These are phyloP conservation scores for Drosophila subpulchrella DNA, from an alignment of 1,140 invertebrate genomes.

Conservation along the genomic window DNA sequence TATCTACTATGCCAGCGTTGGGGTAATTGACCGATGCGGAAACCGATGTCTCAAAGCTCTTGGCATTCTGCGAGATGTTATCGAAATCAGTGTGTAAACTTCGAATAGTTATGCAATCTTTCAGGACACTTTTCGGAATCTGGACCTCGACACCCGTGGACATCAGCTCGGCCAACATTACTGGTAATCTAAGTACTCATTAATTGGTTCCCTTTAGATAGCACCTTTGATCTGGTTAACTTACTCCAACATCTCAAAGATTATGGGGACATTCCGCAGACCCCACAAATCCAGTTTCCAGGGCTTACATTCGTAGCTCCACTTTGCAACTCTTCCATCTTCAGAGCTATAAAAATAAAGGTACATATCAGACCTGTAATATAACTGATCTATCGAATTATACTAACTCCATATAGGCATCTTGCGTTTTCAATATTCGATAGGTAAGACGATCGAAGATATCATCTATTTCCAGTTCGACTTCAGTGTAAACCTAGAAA, in stretches of 20 bases:
- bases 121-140: constrained; percentile 56
- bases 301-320: constrained; percentile 32
- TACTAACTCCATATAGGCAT: constrained; percentile 69
- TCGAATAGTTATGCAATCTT: constrained; percentile 65
- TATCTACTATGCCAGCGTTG: constrained; percentile 58
- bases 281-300: constrained; percentile 73
- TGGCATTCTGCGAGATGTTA: constrained; percentile 60
- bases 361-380: not conserved
- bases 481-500: constrained; percentile 38
- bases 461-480: constrained; percentile 44
- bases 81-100: constrained; percentile 67
- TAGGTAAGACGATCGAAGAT: constrained; percentile 67
- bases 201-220: accelerated
- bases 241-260: constrained; percentile 63
- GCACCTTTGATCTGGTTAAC: not conserved
- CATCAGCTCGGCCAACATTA: constrained; percentile 50
- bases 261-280: constrained; percentile 63
- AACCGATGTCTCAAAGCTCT: constrained; percentile 49
- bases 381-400: no score
- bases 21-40: constrained; percentile 14
- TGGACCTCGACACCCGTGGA: constrained; percentile 31
- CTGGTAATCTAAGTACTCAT: constrained; percentile 32
- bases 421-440: constrained; percentile 63
- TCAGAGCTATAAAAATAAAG: constrained; percentile 18
- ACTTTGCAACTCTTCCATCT: constrained; percentile 49